A percentile compares a stretch with the other conserved stretches of the same genome.
Conservation (phyloP, 2,113 vertebrate species). For the Ceyx melanurus region DNA sequence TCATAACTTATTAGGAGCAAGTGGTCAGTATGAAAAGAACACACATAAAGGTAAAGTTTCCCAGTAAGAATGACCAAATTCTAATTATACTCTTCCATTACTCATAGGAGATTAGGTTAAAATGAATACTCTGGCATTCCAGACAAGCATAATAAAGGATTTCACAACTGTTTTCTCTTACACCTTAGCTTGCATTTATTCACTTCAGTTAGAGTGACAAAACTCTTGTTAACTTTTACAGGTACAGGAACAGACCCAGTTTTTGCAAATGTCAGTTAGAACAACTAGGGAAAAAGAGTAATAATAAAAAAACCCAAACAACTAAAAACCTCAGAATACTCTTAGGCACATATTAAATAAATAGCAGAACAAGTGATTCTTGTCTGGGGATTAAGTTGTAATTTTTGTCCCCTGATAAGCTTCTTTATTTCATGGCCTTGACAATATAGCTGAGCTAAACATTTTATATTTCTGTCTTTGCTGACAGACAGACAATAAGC, state of each 20-base stretch:
- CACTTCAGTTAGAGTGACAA: slow-evolving; percentile 10
- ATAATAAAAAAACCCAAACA: neutral
- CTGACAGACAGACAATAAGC: neutral
- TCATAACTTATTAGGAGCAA: neutral
- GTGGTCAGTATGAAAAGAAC: neutral
- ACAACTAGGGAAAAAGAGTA: neutral
- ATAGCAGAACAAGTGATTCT: neutral
- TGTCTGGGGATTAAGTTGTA: neutral
- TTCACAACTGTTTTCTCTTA: neutral
- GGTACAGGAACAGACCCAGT: slow-evolving; percentile 16
- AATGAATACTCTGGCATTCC: neutral
- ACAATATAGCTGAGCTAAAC: neutral
- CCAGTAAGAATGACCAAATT: neutral
- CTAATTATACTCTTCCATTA: neutral
- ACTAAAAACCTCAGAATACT: neutral
- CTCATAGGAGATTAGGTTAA: neutral
- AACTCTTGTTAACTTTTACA: slow-evolving; percentile 34
- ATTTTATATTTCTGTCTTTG: neutral
- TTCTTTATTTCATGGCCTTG: slow-evolving; percentile 15
- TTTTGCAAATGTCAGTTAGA: slow-evolving; percentile 8
- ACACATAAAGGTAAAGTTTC: neutral
- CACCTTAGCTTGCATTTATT: neutral
- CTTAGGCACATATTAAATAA: neutral
- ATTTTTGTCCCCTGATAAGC: neutral
- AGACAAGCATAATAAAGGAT: neutral